These are phyloP conservation scores for Parnassius mnemosyne DNA, from an alignment of 2,888 invertebrate species.

Conservation along the genomic window DNA sequence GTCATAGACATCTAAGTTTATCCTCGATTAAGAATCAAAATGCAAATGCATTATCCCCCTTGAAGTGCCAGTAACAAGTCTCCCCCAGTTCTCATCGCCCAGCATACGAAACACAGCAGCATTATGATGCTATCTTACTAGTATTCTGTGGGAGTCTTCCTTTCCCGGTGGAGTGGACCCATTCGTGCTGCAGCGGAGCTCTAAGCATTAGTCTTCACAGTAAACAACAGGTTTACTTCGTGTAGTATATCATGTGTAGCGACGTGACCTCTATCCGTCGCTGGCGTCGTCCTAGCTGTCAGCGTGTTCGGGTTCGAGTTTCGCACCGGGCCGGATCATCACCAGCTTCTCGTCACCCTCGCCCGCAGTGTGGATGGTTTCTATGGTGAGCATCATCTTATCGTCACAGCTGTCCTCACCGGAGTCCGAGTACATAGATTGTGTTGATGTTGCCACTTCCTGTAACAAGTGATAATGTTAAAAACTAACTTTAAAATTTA, in stretches of 20 bases:
- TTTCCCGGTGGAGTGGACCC: too few relatives aligned
- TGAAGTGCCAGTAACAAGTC: too few relatives aligned
- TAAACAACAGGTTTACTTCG: neutral
- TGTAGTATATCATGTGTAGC: constrained; percentile 28
- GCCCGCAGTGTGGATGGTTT: constrained; percentile 82
- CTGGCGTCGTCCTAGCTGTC: constrained; percentile 60
- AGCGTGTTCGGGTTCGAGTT: constrained; percentile 57
- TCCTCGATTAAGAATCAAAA: too few relatives aligned
- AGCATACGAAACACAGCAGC: too few relatives aligned
- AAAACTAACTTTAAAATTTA: neutral
- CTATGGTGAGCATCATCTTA: constrained; percentile 88
- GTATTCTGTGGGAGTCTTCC: too few relatives aligned
- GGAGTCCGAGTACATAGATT: constrained; percentile 85
- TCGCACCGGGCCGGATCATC: constrained; percentile 57
- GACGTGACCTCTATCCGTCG: constrained; percentile 39
- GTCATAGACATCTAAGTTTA: too few relatives aligned
- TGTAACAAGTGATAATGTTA: constrained; percentile 42
- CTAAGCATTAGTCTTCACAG: too few relatives aligned
- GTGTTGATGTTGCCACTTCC: constrained; percentile 88
- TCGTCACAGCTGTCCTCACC: constrained; percentile 86
- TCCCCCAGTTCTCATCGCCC: too few relatives aligned
- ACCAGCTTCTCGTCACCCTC: constrained; percentile 76
- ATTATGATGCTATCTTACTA: too few relatives aligned
- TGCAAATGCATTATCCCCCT: too few relatives aligned
- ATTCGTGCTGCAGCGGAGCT: too few relatives aligned